Evolutionary conservation across 2,113 vertebrate genomes (phyloP).

Genomic region (Zosterops borbonicus): DNA sequence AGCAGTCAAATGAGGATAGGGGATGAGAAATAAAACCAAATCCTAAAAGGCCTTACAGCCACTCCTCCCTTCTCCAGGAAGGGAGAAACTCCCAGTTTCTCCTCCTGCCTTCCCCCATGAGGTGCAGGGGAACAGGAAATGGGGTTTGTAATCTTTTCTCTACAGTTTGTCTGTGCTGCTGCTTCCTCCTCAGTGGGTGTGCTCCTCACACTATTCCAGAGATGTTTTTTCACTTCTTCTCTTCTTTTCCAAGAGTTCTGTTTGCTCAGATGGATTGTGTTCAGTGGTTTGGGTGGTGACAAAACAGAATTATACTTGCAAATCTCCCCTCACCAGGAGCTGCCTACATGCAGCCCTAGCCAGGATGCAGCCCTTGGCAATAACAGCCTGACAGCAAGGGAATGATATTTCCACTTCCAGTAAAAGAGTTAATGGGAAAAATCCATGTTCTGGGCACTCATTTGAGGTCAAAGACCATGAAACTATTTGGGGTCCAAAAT

Average conservation of each 20-base stretch:
- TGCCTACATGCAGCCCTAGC: neutral
- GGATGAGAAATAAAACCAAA: neutral
- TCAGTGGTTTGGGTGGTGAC: neutral
- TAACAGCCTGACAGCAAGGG: neutral
- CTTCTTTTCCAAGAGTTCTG: neutral
- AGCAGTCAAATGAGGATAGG: neutral
- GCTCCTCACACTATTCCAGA: neutral
- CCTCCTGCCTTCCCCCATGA: rapidly evolving
- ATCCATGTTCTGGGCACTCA: neutral
- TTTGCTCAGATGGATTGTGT: neutral
- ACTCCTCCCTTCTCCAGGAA: neutral
- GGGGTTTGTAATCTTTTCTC: neutral
- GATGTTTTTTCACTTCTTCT: neutral
- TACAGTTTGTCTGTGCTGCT: neutral
- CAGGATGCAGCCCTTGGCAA: conserved; percentile 17
- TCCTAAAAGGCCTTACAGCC: too few relatives aligned
- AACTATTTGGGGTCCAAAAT: neutral
- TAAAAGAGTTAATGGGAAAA: conserved; percentile 36
- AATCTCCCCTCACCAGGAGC: neutral
- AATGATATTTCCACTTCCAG: neutral
- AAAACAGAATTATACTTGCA: conserved; percentile 41
- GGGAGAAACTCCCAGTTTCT: neutral
- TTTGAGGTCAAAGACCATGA: neutral
- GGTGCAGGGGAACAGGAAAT: neutral
- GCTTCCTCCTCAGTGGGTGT: neutral